These are phyloP conservation scores for Miichthys miiuy DNA, from an alignment of 2,797 vertebrate genomes.

Conservation along the genomic window DNA sequence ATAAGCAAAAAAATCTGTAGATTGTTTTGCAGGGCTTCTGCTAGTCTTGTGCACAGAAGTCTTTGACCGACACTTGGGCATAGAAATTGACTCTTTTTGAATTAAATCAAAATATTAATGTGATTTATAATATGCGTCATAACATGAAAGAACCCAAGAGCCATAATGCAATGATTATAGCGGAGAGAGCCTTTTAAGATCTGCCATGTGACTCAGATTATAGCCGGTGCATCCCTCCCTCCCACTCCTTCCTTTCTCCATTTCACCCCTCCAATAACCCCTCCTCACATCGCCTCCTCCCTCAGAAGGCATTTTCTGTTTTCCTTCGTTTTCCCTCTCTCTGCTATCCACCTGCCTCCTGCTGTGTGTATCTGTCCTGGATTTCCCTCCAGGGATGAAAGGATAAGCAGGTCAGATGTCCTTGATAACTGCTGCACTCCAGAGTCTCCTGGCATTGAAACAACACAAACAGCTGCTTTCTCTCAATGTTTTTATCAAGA, in stretches of 20 bases:
- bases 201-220: constrained; percentile 83
- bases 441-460: constrained; percentile 42
- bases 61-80: not conserved
- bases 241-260: constrained; percentile 65
- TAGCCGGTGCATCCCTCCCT: constrained; percentile 63
- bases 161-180: constrained; percentile 65
- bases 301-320: constrained; percentile 63
- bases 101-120: constrained; percentile 41
- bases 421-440: constrained; percentile 63
- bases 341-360: constrained; percentile 63
- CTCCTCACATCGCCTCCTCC: constrained; percentile 55
- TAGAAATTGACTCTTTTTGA: constrained; percentile 13
- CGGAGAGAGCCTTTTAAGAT: constrained; percentile 73
- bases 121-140: constrained; percentile 27
- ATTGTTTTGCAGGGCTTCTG: constrained; percentile 36
- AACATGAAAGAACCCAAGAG: constrained; percentile 28
- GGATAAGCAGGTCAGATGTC: constrained; percentile 73
- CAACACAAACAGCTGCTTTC: constrained; percentile 62
- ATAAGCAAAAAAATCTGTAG: constrained; percentile 3
- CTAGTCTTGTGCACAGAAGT: not conserved
- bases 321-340: constrained; percentile 41
- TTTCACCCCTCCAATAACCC: constrained; percentile 61
- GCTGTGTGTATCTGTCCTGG: constrained; percentile 62
- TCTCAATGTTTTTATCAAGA: constrained; percentile 39
- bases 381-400: constrained; percentile 74